Evolutionary conservation across 2,888 invertebrate species (phyloP), one percentile per base, ranked within the genome.

Genomic region (Vanessa cardui): DNA sequence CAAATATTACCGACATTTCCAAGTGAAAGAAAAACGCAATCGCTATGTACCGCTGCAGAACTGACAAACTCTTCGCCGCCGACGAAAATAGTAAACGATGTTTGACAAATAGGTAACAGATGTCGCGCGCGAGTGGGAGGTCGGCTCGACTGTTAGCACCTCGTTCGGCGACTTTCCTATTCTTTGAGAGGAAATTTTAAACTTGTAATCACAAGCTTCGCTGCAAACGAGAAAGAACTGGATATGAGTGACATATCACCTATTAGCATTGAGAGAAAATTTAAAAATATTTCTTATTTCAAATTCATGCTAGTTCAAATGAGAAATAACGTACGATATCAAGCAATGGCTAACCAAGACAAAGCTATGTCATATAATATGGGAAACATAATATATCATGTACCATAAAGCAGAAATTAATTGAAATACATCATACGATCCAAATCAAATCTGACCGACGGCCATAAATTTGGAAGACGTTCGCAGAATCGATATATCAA

Each of bases 31-130:
- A 66, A 66, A 66, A 63, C 68, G 68, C 71, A 66, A 61, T 69
- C 62, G 60, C 50, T 61, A 59, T 66, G 68, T 56, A 62, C 59
- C 52, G 58, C 68, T 70, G 74, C 83, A 83, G 69, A 72, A 73
- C 79, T 81, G 83, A 84, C 85, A 83, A 83, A 83, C 78, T 80
- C 80, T 79, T 74, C 74, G 68, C 75, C 76, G 77, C 77, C 80
- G 82, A 84, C 84, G 82, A 88, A 90, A 90, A 89, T 89, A 90
- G 86, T 87, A 86, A 87, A 84, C 83, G 86, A 85, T 86, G 87
- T 89, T 89, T 90, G 90, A 91, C 90, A 90, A 90, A 90, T 90
- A 87, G 87, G 82, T 78, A 84, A 83, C 91, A 90, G 89, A 90
- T 90, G 90, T 84, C 85, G 83, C 79, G 75, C 46, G 75, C 74